Conservation (phyloP, 2,797 vertebrate genomes). For the Poecilia velifera region DNA sequence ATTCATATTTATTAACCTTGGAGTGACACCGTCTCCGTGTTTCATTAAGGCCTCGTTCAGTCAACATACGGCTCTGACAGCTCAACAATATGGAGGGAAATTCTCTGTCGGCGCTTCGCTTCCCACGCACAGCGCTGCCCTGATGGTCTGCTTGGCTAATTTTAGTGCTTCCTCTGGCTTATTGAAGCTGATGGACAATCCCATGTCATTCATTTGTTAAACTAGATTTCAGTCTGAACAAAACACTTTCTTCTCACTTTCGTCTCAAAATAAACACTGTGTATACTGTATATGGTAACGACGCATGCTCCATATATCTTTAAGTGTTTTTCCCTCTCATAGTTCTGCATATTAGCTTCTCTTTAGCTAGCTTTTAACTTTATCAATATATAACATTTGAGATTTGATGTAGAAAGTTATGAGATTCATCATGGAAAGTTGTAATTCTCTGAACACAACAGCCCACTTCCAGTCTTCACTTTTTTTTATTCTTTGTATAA, state of each 20-base stretch:
- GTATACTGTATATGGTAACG: not conserved
- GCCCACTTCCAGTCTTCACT: not conserved
- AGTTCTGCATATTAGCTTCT: not conserved
- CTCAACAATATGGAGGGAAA: slow-evolving; percentile 50
- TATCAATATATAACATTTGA: not conserved
- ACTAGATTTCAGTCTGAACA: not conserved
- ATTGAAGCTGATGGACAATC: not conserved
- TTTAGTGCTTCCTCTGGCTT: slow-evolving; percentile 1
- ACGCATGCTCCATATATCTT: not conserved
- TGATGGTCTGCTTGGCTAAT: slow-evolving; percentile 14
- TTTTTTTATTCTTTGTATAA: not conserved
- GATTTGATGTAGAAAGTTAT: not conserved
- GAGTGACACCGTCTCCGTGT: slow-evolving; percentile 26
- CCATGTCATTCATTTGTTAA: not conserved
- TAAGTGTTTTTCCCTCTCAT: not conserved
- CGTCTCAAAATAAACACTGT: not conserved
- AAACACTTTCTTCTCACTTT: not conserved
- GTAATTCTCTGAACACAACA: not conserved
- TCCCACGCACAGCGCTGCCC: slow-evolving; percentile 28
- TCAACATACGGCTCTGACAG: slow-evolving; percentile 46
- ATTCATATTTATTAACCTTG: slow-evolving; percentile 39
- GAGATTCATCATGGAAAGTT: not conserved
- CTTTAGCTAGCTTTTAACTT: not conserved
- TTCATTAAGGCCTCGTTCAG: slow-evolving; percentile 10
- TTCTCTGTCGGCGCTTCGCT: slow-evolving; percentile 34